Evolutionary conservation across 2,888 invertebrate genomes (phyloP), one percentile per base, ranked within the genome.

Genomic region (Bombyx huttoni): DNA sequence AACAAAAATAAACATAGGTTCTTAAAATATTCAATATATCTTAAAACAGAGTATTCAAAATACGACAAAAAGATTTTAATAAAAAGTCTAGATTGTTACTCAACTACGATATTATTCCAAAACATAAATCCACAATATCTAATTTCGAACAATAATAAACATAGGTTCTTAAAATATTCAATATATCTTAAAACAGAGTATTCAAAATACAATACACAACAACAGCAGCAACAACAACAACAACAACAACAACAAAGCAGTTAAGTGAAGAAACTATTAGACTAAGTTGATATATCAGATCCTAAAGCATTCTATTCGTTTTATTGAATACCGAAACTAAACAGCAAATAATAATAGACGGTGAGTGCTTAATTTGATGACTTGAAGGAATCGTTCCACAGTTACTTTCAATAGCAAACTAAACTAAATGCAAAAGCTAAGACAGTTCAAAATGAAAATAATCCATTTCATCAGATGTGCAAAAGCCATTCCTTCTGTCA

Each of bases 331-430:
- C 52, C 56, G 54, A 50, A 51, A 58, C 58, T 62, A 58, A 62
- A 62, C 55, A 55, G 78, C 79, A 78, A 78, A 73, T 68, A 65
- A 78, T 66, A 73, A 72, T 70, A 69, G 63, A 70, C 57, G 64
- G 69, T 77, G 84, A 75, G 86, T 86, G 87, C 85, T 87, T 85
- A 87, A 86, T 82, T 80, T 68, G 64, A 70, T 59, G 71, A 78
- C 75, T 70, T 73, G 78, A 83, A 81, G 80, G 84, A 81, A 79
- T 79, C 73, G 73, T 75, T 71, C 63, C 59, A 62, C 63, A 66
- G 68, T 71, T 68, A 63, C 70, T 74, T 68, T 56, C 52, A 58
- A 63, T 54, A 69, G 75, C 69, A 77, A 75, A 75, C 61, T 45
- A 70, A 67, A 68, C 8, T 40, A 45, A 47, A 13, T 46, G n/a